Evolutionary conservation across 2,797 vertebrate species (phyloP), one percentile per base, ranked within the genome.

Genomic region (Sorex maritimensis): DNA sequence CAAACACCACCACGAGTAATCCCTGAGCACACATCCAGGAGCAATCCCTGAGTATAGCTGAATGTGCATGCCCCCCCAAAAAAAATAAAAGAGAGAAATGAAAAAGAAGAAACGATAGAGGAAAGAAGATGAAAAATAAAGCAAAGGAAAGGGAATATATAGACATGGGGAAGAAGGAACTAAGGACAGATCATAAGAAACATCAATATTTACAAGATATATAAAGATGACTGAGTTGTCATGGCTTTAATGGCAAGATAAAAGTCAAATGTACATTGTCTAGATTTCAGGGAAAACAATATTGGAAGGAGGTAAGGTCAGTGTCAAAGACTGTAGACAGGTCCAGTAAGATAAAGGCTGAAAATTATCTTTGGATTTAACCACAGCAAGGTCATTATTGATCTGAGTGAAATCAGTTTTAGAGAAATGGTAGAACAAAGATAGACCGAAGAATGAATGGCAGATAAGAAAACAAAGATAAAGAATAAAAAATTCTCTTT

Each of bases 291-390:
- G 46, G 15, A n/a, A 91, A 89, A 91, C 38, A 82, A 28, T 88
- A 41, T 85, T 91, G 93, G 71, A 93, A 89, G 46, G 52, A 81
- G 63, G 65, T 3, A 23, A 87, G 72, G 93, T 94, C 63, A 91
- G 46, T 88, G 81, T 85, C 87, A 86, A 82, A 67, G 68, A 78
- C 61, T 80, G 5, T 55, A 94, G 85, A 81, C 38, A 94, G 88
- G 94, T 87, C 67, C 87, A 85, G 84, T 87, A 88, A 94, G 96
- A 96, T 88, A 92, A 87, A 96, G 55, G 41, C 72, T 85, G 52
- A 90, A 95, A 94, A 87, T 94, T 82, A 91, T 81, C 87, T 88
- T 69, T 73, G 46, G 73, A 74, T 93, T 95, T 89, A 94, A 86
- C 82, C 87, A 75, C 58, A 78, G 73, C 92, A 90, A 77, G 75